Conservation (phyloP, 2,797 vertebrate genomes). For the Gallinago solitaria region DNA sequence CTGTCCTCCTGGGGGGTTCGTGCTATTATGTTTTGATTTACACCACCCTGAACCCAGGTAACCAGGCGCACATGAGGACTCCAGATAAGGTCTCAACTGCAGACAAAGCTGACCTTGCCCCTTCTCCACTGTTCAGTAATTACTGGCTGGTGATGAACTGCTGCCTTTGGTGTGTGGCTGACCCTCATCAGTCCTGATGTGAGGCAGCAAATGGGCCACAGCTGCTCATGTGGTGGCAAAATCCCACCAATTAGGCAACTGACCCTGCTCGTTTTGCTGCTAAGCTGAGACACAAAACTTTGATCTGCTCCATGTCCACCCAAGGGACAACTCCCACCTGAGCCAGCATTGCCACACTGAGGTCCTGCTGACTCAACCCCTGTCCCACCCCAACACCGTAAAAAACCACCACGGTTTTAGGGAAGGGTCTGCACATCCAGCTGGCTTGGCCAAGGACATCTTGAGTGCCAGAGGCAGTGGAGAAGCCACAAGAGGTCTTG, state of each 20-base stretch:
- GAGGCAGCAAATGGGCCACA: not conserved
- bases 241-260: not conserved
- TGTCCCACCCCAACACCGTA: not conserved
- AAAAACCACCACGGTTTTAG: not conserved
- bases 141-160: not conserved
- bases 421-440: fast-evolving
- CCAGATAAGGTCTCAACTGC: not conserved
- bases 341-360: fast-evolving
- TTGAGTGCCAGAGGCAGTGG: fast-evolving
- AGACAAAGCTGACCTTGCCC: not conserved
- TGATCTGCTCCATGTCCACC: fast-evolving
- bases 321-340: not conserved
- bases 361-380: no score
- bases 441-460: not conserved
- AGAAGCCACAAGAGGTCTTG: fast-evolving
- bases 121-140: not conserved
- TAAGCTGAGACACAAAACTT: not conserved
- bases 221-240: not conserved
- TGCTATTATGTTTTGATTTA: not conserved
- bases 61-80: not conserved
- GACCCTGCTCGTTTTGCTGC: not conserved
- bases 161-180: not conserved
- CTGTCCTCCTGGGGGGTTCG: not conserved
- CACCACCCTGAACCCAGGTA: not conserved
- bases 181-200: fast-evolving